Base-by-base conservation (phyloP, 2,888 invertebrate genomes). In the Tinea pellionella region DNA sequence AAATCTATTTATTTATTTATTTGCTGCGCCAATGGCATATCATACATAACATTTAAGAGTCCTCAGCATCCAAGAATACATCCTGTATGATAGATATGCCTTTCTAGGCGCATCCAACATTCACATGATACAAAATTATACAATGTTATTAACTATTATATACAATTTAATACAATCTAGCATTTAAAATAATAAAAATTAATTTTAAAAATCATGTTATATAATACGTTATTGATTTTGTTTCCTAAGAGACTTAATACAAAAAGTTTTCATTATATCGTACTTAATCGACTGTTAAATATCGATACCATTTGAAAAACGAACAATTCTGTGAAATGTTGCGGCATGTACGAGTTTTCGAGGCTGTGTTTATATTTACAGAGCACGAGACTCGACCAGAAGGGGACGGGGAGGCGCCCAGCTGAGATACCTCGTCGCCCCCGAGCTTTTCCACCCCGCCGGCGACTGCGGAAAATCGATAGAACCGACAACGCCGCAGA, bases 361-460 rank as follows among this genome's bases (percentile, higher is more conserved):
- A 75, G 75, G 73, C 74, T 73, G 81, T 84, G 85, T 85, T 85
- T 85, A 82, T 84, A 83, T 84, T 84, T 85, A 81, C 82, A 77
- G 64, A 63, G 80, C 78, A 70, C 63, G 29, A 64, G 64, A 32
- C 58, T 37, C 13, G 63, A 65, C 56, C 8, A 12, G 56, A n/a
- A 63, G 65, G 67, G 72, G 67, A 64, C 64, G 68, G n/a, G n/a
- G 71, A 71, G 70, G 64, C 65, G 70, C 73, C 76, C 85, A 83
- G 85, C 85, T 84, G 86, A 80, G 83, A 72, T 66, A 67, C 64
- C 70, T 68, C 66, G 66, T 66, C 67, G 51, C 62, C 64, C 62
- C 60, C 61, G 61, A 32, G 60, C 65, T 67, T 61, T 66, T 51
- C 63, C 63, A 66, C 65, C 2, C 67, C 67, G 63, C 65, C 68